Evolutionary conservation across 2,888 invertebrate genomes (phyloP), one percentile per base, ranked within the genome.

Genomic region (Amphipoea oculea): DNA sequence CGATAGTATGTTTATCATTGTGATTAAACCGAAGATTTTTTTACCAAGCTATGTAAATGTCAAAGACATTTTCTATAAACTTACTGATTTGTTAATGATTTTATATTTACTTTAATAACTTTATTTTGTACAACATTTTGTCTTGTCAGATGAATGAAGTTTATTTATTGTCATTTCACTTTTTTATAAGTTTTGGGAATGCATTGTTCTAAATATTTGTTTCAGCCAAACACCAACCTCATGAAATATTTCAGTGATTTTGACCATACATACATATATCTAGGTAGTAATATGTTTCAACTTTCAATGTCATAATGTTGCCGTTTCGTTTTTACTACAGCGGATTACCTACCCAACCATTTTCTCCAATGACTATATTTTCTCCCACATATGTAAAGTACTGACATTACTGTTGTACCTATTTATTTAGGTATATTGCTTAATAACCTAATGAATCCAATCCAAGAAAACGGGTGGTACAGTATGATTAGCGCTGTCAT

Each of bases 1-100:
- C 0, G 96, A 95, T 4, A 96, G 89, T 78, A 96, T 89, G 85
- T 96, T 96, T 78, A 95, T 92, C 96, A 96, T 96, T 72, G 80
- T 88, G 57, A 63, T 90, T 80, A 75, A 57, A 14, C 42, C 51
- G 42, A 67, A 62, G 48, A 78, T 76, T 80, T 78, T 84, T 42
- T 73, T 51, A 23, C 48, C 57, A 63, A 72, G 42, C 72, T 72
- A 83, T 78, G 40, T 73, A 72, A 70, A 86, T 74, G 6, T 42
- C 73, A 60, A 70, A 82, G 76, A 51, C 80, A 87, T 88, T 70
- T 83, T 86, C 73, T 78, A 48, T 69, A 42, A 71, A 60, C 67
- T 73, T 69, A 40, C n/a, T 69, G 51, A 45, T 67, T 72, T 66
- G 57, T 78, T 54, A 68, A 42, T 73, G 23, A 69, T 71, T 83